Evolutionary conservation across 2,113 vertebrate genomes (phyloP).

Genomic region (Laticauda colubrina): DNA sequence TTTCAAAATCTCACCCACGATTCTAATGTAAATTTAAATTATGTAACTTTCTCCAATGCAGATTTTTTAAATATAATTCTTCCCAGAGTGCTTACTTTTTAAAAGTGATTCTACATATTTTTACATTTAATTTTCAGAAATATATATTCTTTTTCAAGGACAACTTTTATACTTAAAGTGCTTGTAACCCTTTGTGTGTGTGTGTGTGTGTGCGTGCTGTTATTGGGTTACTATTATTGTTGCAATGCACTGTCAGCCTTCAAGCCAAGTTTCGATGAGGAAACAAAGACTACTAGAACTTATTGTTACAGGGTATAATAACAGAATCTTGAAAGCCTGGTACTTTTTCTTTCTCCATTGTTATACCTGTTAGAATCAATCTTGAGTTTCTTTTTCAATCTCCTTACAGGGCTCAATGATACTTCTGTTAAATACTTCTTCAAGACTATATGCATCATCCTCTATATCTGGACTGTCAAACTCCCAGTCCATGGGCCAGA

Average conservation of each 20-base stretch:
- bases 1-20: too few relatives aligned
- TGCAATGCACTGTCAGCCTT: neutral
- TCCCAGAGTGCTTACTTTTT: neutral
- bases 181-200: neutral
- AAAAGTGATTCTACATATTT: neutral
- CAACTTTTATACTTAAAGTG: neutral
- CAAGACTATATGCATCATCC: neutral
- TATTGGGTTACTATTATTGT: neutral
- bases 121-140: neutral
- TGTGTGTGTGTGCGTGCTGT: neutral
- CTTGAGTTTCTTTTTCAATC: neutral
- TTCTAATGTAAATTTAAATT: too few relatives aligned
- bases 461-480: neutral
- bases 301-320: neutral
- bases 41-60: too few relatives aligned
- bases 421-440: neutral
- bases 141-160: neutral
- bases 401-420: neutral
- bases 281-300: neutral
- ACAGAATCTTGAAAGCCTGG: neutral
- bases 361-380: neutral
- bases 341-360: neutral
- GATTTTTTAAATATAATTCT: neutral
- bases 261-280: neutral
- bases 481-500: too few relatives aligned